These are phyloP conservation scores for Microtus obscurus DNA, from an alignment of 2,797 vertebrate genomes.

Conservation along the genomic window DNA sequence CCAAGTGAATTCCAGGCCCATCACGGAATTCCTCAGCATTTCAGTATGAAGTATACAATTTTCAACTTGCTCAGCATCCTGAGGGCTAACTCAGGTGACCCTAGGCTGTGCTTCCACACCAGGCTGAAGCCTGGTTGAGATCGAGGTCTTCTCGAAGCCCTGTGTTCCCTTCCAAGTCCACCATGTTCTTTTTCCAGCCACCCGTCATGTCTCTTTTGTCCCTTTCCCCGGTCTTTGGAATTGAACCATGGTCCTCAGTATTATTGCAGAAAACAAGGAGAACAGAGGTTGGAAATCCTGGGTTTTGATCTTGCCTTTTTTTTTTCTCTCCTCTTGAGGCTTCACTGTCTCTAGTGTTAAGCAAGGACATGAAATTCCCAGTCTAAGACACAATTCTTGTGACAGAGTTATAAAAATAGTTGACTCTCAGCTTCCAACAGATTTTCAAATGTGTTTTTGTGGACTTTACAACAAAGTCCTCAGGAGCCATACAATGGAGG, in stretches of 20 bases:
- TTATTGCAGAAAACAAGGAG: background rate
- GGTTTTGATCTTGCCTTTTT: conserved; percentile 34
- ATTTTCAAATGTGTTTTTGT: conserved; percentile 29
- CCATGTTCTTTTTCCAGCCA: background rate
- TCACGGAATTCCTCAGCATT: background rate
- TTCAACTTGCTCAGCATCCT: background rate
- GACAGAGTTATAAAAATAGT: conserved; percentile 25
- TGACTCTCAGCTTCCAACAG: background rate
- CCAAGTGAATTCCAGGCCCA: background rate
- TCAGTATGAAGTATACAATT: background rate
- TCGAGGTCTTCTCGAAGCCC: background rate
- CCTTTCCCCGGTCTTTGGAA: background rate
- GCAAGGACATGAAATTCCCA: background rate
- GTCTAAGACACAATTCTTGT: background rate
- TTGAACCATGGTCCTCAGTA: background rate
- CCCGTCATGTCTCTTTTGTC: background rate
- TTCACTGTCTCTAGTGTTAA: background rate
- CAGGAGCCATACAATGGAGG: conserved; percentile 2
- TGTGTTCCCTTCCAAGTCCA: no score
- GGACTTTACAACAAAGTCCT: background rate
- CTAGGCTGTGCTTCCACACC: accelerated
- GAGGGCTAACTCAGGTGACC: background rate
- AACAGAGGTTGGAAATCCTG: background rate
- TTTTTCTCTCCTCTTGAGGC: background rate
- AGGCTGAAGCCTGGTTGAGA: background rate